These are phyloP conservation scores for Macrochelys suwanniensis DNA, from an alignment of 2,797 vertebrate species.

Conservation along the genomic window DNA sequence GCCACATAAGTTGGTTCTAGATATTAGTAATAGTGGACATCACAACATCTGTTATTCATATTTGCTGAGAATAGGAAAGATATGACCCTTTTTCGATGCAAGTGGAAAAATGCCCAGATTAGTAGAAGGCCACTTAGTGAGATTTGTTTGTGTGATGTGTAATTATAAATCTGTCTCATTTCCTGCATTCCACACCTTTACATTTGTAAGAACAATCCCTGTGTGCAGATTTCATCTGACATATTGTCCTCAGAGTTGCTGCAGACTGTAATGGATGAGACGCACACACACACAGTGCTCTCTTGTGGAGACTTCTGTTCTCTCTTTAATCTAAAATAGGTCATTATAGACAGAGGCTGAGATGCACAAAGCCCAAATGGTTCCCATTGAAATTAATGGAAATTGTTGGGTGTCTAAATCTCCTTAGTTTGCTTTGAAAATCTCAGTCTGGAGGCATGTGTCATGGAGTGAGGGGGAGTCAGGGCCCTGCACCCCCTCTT, in stretches of 20 bases:
- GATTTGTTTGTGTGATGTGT: not conserved
- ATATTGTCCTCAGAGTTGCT: not conserved
- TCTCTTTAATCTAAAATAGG: not conserved
- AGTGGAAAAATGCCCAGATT: not conserved
- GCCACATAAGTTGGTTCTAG: not conserved
- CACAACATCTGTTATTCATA: not conserved
- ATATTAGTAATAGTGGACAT: not conserved
- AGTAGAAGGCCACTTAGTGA: not conserved
- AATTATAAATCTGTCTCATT: not conserved
- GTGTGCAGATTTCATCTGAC: not conserved
- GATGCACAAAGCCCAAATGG: not conserved
- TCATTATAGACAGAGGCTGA: not conserved
- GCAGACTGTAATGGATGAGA: not conserved
- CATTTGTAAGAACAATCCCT: not conserved
- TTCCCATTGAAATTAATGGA: not conserved
- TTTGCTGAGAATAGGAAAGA: not conserved
- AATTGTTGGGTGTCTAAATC: not conserved
- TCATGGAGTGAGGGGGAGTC: no score
- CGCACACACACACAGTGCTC: not conserved
- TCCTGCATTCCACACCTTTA: not conserved
- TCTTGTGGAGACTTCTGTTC: not conserved
- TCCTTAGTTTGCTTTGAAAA: not conserved
- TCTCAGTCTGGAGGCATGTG: not conserved
- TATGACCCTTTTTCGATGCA: not conserved
- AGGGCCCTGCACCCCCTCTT: no score